Evolutionary conservation across 2,113 vertebrate species (phyloP), one percentile per base, ranked within the genome.

Genomic region (Tragelaphus buxtoni): DNA sequence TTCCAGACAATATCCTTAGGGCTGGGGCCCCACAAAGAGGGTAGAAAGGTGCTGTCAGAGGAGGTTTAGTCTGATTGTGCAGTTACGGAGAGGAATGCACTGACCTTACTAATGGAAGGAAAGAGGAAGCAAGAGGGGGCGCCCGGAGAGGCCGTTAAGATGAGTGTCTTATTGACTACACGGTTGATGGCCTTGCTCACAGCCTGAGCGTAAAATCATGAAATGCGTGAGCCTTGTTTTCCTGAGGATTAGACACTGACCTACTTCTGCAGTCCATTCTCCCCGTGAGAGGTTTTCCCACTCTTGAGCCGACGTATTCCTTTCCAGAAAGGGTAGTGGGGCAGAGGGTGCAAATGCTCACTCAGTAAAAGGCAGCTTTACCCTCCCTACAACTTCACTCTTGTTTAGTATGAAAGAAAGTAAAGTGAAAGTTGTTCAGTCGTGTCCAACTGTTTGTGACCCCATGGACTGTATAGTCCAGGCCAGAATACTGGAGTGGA

Each of bases 261-360:
- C 96, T 87, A 79, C 56, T 96, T 97, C 87, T 92, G 58, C 55
- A 69, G 93, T 85, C 60, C 45, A 26, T 61, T 91, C 60, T 88
- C 87, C 16, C 93, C 49, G 94, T 95, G 96, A 97, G 80, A 81
- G 56, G 61, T 35, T 76, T 28, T n/a, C 18, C 10, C 74, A 7
- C 9, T 84, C 72, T 47, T 28, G n/a, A 79, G 26, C 61, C 85
- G 96, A 97, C 91, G 32, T 58, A 3, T 22, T 30, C 39, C 35
- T 91, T 90, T 61, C 74, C 63, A 83, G 60, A 81, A 74, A 32
- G 10, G 87, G 51, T 42, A 32, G 56, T 16, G 51, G 42, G 12
- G 45, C 32, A 17, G 3, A 26, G 5, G 17, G 65, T 18, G 18
- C 49, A 76, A 84, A 45, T 10, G 60, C n/a, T 95, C 82, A 9